A percentile compares a stretch with the other conserved stretches of the same genome.
These are phyloP conservation scores for Drosophila sproati DNA, from an alignment of 1,140 invertebrate genomes.

Conservation along the genomic window DNA sequence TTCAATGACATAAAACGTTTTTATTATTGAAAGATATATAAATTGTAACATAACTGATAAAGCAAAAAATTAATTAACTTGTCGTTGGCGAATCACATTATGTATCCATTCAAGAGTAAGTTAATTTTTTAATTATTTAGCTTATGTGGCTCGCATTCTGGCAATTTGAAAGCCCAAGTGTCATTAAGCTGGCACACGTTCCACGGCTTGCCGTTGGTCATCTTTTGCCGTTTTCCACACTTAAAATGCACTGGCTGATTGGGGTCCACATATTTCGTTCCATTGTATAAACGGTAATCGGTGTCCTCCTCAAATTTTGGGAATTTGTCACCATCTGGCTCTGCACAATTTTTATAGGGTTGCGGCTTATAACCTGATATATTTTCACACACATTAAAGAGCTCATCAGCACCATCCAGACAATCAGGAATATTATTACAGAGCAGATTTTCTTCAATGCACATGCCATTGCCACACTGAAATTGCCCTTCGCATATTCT, in stretches of 20 bases:
- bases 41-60: no score
- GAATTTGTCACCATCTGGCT: neutral
- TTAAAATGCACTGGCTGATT: constrained; percentile 1
- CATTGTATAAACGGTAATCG: neutral
- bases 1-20: no score
- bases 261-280: constrained; percentile 5
- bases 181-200: constrained; percentile 26
- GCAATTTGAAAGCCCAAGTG: constrained; percentile 3
- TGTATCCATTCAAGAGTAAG: no score
- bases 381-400: constrained; percentile 2
- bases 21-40: no score
- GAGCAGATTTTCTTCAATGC: neutral
- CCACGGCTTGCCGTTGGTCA: neutral
- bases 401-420: constrained; percentile 41
- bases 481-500: neutral
- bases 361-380: neutral
- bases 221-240: neutral
- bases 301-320: neutral
- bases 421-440: constrained; percentile 25
- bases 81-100: no score
- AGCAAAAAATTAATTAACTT: no score
- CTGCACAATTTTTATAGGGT: neutral
- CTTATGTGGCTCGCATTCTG: neutral
- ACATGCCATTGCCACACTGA: constrained; percentile 35
- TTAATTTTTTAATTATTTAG: neutral